Evolutionary conservation across 2,888 invertebrate genomes (phyloP), one percentile per base, ranked within the genome.

Genomic region (Andrena praecox): DNA sequence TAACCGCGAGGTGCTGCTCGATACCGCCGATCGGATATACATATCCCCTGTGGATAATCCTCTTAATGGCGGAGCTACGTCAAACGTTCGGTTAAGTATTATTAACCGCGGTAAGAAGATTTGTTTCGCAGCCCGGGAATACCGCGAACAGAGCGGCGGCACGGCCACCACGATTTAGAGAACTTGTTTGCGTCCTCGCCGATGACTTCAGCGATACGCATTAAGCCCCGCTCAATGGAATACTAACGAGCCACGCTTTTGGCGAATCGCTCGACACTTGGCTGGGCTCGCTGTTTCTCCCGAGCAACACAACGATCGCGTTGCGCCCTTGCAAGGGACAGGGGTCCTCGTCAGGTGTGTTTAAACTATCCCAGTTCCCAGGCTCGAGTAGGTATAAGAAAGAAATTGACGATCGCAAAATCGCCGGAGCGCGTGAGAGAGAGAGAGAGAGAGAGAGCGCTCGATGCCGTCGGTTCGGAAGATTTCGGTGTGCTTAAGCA

Each of bases 31-130:
- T 80, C 77, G 42, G 64, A 74, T 75, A 76, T 76, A 54, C 24
- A 54, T 12, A 62, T 76, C 29, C 48, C 74, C 74, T 69, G 69
- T 63, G 59, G 81, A 80, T 81, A 81, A 81, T 75, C 56, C 74
- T 74, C 75, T 81, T 81, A 81, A 80, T 66, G 74, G 73, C 59
- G 69, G 75, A 81, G 62, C 70, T 81, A 66, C 81, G 81, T 82
- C 81, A 82, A 81, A 80, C 80, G 80, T 80, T 62, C 66, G 20
- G 80, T 66, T 24, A 64, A 80, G 56, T 74, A 81, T 81, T 82
- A 81, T 82, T 81, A 81, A 81, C 81, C 69, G 59, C 29, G 66
- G 48, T 82, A 82, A 82, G 75, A 81, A 75, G 82, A 81, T 81
- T 82, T 73, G 81, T 80, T 75, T 56, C 68, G 7, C 69, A 66